A percentile compares a stretch with the other conserved stretches of the same genome.
These are phyloP conservation scores for Periparus ater DNA, from an alignment of 2,797 vertebrate species.

Conservation along the genomic window DNA sequence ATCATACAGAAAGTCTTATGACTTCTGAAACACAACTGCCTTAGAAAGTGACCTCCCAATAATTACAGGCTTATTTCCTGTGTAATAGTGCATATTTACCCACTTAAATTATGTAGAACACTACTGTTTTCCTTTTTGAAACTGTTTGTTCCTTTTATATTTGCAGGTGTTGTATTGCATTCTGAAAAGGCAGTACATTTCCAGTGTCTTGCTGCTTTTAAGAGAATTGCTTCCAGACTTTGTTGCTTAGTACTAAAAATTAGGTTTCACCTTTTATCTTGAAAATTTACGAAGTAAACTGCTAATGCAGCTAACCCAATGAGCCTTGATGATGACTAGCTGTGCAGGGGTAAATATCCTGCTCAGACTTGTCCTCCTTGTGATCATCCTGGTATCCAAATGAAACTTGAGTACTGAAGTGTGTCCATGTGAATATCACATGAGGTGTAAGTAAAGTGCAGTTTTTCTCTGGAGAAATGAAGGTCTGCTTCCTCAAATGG, in stretches of 20 bases:
- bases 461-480: not conserved
- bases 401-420: not conserved
- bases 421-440: fast-evolving
- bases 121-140: not conserved
- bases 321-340: not conserved
- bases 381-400: not conserved
- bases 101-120: not conserved
- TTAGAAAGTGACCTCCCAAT: not conserved
- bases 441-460: not conserved
- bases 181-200: not conserved
- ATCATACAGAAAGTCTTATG: not conserved
- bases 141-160: not conserved
- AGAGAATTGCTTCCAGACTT: not conserved
- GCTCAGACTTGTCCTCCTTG: not conserved
- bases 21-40: not conserved
- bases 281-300: not conserved
- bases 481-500: not conserved
- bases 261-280: not conserved
- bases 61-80: not conserved
- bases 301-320: not conserved
- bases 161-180: not conserved
- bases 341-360: not conserved
- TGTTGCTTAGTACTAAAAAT: not conserved
- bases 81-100: not conserved
- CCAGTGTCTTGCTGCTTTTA: not conserved